Base-by-base conservation (phyloP, 1,140 invertebrate genomes). In the Orius laevigatus region DNA sequence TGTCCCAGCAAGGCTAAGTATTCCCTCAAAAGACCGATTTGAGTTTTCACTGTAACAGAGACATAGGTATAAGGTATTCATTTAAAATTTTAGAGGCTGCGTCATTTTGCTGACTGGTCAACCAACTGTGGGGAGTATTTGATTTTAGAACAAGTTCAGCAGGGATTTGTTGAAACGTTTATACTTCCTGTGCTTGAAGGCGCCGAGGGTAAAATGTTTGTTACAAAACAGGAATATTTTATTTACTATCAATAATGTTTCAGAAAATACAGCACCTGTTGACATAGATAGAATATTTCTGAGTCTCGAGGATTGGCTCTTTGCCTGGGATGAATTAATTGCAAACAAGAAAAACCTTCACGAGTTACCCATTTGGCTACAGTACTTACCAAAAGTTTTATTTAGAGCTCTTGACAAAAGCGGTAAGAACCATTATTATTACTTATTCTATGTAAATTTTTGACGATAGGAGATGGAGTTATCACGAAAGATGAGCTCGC, bases 31-130 rank as follows among this genome's bases (percentile, higher is more conserved):
- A n/a, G n/a, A n/a, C n/a, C n/a, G n/a, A n/a, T n/a, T n/a, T n/a
- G n/a, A n/a, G n/a, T 25, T 25, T 25, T 25, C 8, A 25, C 25
- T n/a, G n/a, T n/a, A 25, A 4, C 25, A 25, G 8, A 25, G 3
- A 25, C 25, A n/a, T n/a, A n/a, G n/a, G 25, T 8, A 25, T 25
- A 25, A 25, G 3, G 3, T 25, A 25, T 4, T 4, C 25, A 3
- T 58, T 57, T 57, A n/a, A n/a, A 59, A 60, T 66, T 63, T 47
- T 64, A 81, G 78, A 73, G 75, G 59, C 62, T 81, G 52, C 70
- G 76, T 34, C 75, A 79, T 61, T 81, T 79, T 60, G 74, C 77
- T 25, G 78, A 80, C 56, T 81, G 78, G 78, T 77, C 76, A 32
- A 68, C 63, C 49, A 76, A 78, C 59, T 75, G 75, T 18, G 70